Percentiles rank a stretch among this genome's conserved stretches.
Conservation (phyloP, 2,113 vertebrate species). For the Neodon shergylaensis region DNA sequence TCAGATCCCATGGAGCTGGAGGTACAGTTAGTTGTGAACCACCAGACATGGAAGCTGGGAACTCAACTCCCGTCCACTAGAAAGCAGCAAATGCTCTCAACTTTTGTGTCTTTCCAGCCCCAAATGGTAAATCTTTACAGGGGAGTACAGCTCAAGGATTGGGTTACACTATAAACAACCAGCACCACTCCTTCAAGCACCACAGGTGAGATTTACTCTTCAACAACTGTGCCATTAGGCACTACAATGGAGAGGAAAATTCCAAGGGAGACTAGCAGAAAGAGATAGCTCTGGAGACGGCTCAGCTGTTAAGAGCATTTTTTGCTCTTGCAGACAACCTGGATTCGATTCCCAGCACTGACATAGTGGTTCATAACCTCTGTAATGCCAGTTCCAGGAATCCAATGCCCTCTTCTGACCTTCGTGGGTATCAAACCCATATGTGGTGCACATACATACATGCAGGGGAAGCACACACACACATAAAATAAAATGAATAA, state of each 20-base stretch:
- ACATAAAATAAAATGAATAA: neutral
- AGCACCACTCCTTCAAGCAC: neutral
- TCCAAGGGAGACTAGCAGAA: neutral
- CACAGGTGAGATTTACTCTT: neutral
- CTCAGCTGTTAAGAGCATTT: neutral
- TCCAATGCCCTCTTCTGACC: neutral
- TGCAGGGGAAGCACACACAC: neutral
- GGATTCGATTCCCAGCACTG: neutral
- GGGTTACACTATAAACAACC: neutral
- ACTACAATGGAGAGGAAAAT: constrained; percentile 12
- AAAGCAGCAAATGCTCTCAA: neutral
- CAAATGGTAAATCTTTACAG: neutral
- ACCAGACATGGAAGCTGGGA: neutral
- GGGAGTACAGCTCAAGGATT: neutral
- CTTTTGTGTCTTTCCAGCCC: neutral
- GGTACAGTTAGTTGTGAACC: neutral
- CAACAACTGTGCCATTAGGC: neutral
- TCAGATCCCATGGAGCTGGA: neutral
- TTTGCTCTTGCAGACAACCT: neutral
- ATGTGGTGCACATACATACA: neutral
- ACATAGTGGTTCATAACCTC: neutral
- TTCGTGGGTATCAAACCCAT: neutral
- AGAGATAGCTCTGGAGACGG: neutral
- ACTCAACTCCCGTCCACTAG: neutral
- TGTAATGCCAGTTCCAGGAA: neutral